Percentiles rank a stretch among this genome's conserved stretches.
These are phyloP conservation scores for Alligator mississippiensis DNA, from an alignment of 2,113 vertebrate species.

Conservation along the genomic window DNA sequence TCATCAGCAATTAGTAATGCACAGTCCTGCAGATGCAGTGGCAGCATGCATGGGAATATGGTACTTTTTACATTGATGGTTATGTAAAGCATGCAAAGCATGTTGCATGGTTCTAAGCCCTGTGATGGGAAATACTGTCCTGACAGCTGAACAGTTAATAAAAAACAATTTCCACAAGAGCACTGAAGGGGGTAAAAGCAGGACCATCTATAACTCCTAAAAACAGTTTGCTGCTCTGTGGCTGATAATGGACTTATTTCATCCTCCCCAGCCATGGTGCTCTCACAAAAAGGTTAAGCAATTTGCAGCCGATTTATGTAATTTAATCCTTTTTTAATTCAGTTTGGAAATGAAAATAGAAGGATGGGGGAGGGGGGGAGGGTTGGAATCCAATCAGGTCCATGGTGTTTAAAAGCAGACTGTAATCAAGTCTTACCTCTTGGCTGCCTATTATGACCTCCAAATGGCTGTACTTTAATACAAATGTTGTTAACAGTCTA, in stretches of 20 bases:
- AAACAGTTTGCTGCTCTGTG: conserved; percentile 45
- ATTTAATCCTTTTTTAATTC: conserved; percentile 54
- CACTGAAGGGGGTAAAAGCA: conserved; percentile 14
- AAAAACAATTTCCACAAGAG: background rate
- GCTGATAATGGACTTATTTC: conserved; percentile 70
- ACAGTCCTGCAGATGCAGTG: rapidly evolving
- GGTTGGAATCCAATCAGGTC: background rate
- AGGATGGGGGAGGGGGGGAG: background rate
- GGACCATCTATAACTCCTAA: conserved; percentile 51
- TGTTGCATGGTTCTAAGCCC: background rate
- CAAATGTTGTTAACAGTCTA: conserved; percentile 24
- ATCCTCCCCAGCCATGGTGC: background rate
- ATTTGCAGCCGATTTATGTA: conserved; percentile 67
- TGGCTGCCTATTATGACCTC: conserved; percentile 48
- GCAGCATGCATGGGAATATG: conserved; percentile 5
- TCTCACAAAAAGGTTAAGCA: conserved; percentile 63
- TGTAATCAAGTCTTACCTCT: conserved; percentile 35
- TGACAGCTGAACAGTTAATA: background rate
- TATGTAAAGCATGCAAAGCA: background rate
- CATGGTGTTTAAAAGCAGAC: conserved; percentile 38
- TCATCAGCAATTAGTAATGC: conserved; percentile 32
- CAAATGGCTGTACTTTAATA: conserved; percentile 41
- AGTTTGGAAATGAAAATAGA: conserved; percentile 48
- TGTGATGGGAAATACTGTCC: background rate
- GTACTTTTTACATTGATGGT: background rate